Conservation (phyloP, 2,797 vertebrate species). For the Enoplosus armatus region DNA sequence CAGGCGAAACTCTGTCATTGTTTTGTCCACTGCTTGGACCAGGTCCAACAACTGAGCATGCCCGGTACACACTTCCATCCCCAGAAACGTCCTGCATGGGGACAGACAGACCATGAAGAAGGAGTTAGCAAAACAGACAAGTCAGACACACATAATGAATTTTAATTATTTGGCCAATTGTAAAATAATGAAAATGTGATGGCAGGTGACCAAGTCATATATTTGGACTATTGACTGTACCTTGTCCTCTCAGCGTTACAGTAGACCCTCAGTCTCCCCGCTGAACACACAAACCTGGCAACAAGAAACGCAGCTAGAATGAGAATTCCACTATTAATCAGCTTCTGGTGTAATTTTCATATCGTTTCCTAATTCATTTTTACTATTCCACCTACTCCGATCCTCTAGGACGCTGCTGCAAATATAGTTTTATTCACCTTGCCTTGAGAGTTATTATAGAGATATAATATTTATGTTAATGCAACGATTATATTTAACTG, state of each 20-base stretch:
- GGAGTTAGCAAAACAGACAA: not conserved
- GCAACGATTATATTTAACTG: not conserved
- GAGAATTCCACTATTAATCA: not conserved
- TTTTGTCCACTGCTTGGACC: conserved; percentile 87
- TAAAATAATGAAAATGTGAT: not conserved
- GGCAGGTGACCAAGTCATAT: not conserved
- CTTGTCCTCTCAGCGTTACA: conserved; percentile 94
- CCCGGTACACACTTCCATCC: conserved; percentile 85
- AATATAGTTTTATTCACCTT: not conserved
- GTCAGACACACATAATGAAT: not conserved
- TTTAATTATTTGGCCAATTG: no score
- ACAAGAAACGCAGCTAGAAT: conserved; percentile 28
- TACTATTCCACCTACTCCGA: not conserved
- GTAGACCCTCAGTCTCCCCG: conserved; percentile 90
- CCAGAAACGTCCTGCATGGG: conserved; percentile 75
- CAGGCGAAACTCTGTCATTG: conserved; percentile 89
- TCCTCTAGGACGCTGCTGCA: not conserved
- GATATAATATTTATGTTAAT: not conserved
- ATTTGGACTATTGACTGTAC: conserved; percentile 72
- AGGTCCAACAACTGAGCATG: conserved; percentile 87
- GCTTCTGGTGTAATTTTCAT: not conserved
- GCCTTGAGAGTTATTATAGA: not conserved
- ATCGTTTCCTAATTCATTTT: not conserved
- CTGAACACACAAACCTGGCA: conserved; percentile 90
- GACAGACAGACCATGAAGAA: no score